Conservation (phyloP, 2,888 invertebrate genomes). For the Chalcosyrphus nemorum region DNA sequence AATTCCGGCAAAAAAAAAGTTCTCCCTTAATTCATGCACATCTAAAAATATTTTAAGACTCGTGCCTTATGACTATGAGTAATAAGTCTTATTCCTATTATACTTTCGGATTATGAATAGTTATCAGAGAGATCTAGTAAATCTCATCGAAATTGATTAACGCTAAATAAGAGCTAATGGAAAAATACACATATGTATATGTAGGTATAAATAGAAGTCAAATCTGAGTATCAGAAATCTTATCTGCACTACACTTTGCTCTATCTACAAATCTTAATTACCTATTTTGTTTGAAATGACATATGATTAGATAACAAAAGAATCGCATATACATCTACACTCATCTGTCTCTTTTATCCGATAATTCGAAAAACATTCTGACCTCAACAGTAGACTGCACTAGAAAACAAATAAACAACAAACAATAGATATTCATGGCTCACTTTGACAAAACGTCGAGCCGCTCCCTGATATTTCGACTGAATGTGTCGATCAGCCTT, state of each 20-base stretch:
- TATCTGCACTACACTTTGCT: neutral
- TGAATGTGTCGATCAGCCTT: constrained; percentile 44
- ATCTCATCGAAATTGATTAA: neutral
- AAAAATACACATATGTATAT: neutral
- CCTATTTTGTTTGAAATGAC: too few relatives aligned
- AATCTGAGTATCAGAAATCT: constrained; percentile 8
- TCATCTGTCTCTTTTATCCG: constrained; percentile 32
- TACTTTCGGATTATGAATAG: neutral
- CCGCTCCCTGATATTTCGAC: constrained; percentile 24
- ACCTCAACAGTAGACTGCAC: constrained; percentile 35
- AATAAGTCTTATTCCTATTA: too few relatives aligned
- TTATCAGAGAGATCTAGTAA: neutral
- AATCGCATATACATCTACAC: neutral
- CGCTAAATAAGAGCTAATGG: neutral
- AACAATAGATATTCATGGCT: constrained; percentile 7
- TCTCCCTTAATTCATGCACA: too few relatives aligned
- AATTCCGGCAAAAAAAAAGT: too few relatives aligned
- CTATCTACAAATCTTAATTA: constrained; percentile 10
- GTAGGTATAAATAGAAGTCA: constrained; percentile 12
- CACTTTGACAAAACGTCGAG: constrained; percentile 52
- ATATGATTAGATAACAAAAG: neutral
- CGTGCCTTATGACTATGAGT: too few relatives aligned
- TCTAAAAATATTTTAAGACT: too few relatives aligned
- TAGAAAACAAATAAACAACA: constrained; percentile 34
- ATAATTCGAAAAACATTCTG: constrained; percentile 47